These are phyloP conservation scores for Volucella inflata DNA, from an alignment of 2,888 invertebrate genomes.

Conservation along the genomic window DNA sequence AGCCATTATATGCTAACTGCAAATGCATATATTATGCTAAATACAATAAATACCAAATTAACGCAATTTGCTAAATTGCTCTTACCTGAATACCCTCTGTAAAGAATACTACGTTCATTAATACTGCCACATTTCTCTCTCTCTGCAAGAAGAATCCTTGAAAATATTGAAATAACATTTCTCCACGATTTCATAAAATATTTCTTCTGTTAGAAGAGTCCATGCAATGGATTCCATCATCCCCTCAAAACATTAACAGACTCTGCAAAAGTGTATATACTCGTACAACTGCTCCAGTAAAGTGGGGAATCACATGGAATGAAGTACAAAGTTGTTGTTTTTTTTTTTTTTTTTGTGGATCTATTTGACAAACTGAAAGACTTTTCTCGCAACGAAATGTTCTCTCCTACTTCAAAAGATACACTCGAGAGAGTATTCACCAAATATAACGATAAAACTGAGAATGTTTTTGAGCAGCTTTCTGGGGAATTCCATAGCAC, in stretches of 20 bases:
- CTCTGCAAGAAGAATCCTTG: too few relatives aligned
- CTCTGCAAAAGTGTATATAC: neutral
- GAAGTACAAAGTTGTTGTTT: neutral
- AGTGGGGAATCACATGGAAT: slow-evolving; percentile 13
- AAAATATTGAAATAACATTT: too few relatives aligned
- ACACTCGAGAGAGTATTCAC: neutral
- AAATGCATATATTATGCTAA: too few relatives aligned
- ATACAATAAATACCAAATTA: too few relatives aligned
- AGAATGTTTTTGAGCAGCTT: slow-evolving; percentile 21
- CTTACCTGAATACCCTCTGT: too few relatives aligned
- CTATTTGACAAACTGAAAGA: neutral
- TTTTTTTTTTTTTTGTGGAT: slow-evolving; percentile 11
- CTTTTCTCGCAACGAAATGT: neutral
- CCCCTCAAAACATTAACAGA: slow-evolving; percentile 34
- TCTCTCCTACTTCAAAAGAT: slow-evolving; percentile 9
- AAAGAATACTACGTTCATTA: too few relatives aligned
- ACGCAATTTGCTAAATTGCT: too few relatives aligned
- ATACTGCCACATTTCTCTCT: too few relatives aligned
- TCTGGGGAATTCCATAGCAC: slow-evolving; percentile 8
- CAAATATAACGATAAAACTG: slow-evolving; percentile 1
- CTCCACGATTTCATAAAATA: too few relatives aligned
- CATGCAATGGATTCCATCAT: slow-evolving; percentile 19
- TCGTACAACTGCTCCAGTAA: neutral
- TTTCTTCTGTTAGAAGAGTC: neutral
- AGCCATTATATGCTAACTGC: too few relatives aligned